Evolutionary conservation across 2,888 invertebrate genomes (phyloP).

Genomic region (Drosophila nr. perissopoda): DNA sequence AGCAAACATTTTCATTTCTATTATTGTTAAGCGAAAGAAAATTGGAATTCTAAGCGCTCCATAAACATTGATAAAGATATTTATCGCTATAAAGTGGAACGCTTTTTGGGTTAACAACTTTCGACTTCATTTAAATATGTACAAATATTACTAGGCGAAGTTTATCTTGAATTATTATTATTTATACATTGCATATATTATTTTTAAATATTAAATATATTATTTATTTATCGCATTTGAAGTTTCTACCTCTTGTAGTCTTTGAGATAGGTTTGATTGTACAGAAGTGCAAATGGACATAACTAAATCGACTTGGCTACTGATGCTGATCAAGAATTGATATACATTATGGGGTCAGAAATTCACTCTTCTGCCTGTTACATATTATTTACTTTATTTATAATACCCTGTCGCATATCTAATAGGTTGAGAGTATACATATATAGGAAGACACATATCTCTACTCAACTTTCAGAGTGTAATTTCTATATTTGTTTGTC

Average conservation of each 20-base stretch:
- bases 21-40: background rate
- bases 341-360: background rate
- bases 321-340: background rate
- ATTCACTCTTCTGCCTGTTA: background rate
- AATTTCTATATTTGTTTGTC: background rate
- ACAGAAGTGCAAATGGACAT: background rate
- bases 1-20: conserved; percentile 23
- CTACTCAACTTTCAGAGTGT: background rate
- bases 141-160: background rate
- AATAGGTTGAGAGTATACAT: too few relatives aligned
- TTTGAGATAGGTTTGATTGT: rapidly evolving
- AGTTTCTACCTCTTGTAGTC: background rate
- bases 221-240: background rate
- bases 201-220: background rate
- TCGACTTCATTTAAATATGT: background rate
- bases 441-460: too few relatives aligned
- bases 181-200: background rate
- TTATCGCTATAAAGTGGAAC: background rate
- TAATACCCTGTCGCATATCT: too few relatives aligned
- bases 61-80: background rate
- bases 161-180: background rate
- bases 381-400: too few relatives aligned
- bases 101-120: background rate
- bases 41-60: conserved; percentile 13
- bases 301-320: background rate